These are phyloP conservation scores for Poecilia picta DNA, from an alignment of 2,797 vertebrate species.

Conservation along the genomic window DNA sequence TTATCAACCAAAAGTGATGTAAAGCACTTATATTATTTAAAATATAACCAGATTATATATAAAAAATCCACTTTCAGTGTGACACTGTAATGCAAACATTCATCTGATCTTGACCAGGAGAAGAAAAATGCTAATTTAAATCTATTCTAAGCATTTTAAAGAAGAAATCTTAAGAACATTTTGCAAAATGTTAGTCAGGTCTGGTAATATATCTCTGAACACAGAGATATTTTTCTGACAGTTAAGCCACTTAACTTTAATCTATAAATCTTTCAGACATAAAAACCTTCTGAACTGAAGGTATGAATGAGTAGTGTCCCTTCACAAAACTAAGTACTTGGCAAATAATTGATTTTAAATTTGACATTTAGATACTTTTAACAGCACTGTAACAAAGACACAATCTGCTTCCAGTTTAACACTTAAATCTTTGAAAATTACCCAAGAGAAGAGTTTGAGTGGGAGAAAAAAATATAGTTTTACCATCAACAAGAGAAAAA, in stretches of 20 bases:
- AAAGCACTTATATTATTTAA: neutral
- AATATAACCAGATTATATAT: too few species aligned
- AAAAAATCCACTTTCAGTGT: neutral
- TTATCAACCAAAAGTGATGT: neutral
- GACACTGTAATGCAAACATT: neutral
- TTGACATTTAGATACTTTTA: neutral
- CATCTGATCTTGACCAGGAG: neutral
- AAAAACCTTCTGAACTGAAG: neutral
- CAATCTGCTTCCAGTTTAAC: neutral
- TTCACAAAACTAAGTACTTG: neutral
- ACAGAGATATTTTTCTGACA: neutral
- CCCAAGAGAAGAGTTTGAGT: neutral
- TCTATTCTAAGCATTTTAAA: neutral
- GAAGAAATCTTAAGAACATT: neutral
- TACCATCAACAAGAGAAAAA: neutral
- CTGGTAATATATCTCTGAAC: too few species aligned
- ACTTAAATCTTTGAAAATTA: neutral
- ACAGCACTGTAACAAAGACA: neutral
- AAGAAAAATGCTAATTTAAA: neutral
- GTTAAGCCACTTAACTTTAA: neutral
- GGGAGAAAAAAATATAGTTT: neutral
- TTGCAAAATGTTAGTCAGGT: neutral
- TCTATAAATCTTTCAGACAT: neutral
- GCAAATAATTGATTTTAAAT: neutral
- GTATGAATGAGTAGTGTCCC: neutral